Conservation (phyloP, 2,113 vertebrate species). For the Elephantulus edwardii region DNA sequence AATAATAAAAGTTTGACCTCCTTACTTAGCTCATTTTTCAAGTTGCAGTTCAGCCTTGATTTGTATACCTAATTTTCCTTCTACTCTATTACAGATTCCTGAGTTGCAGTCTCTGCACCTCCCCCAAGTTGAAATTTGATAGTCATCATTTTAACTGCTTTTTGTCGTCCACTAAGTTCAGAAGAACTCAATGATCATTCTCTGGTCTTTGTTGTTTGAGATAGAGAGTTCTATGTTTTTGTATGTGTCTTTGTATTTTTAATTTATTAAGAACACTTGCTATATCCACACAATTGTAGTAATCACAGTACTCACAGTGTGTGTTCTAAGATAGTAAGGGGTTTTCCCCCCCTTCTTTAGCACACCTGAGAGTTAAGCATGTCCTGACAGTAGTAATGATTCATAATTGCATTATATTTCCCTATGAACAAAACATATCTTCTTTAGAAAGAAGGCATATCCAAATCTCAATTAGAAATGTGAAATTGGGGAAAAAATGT, state of each 20-base stretch:
- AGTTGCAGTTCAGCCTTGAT: neutral
- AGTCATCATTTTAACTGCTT: slow-evolving; percentile 11
- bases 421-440: slow-evolving; percentile 10
- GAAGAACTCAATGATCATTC: neutral
- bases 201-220: slow-evolving; percentile 23
- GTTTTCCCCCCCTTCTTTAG: neutral
- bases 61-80: slow-evolving; percentile 47
- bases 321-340: neutral
- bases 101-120: slow-evolving; percentile 31
- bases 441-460: slow-evolving; percentile 10
- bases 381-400: neutral
- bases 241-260: neutral
- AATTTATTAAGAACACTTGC: neutral
- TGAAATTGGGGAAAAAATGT: slow-evolving; percentile 10
- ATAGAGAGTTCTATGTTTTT: neutral
- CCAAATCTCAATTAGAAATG: slow-evolving; percentile 5
- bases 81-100: slow-evolving; percentile 48
- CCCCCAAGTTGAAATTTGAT: slow-evolving; percentile 10
- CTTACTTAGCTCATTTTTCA: slow-evolving; percentile 34
- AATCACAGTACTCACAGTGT: slow-evolving; percentile 1
- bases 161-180: neutral
- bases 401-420: neutral
- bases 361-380: neutral
- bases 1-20: slow-evolving; percentile 40
- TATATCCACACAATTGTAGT: neutral